Percentiles rank a stretch among this genome's conserved stretches.
Evolutionary conservation across 1,140 invertebrate genomes (phyloP).

Genomic region (Bombus confusus): DNA sequence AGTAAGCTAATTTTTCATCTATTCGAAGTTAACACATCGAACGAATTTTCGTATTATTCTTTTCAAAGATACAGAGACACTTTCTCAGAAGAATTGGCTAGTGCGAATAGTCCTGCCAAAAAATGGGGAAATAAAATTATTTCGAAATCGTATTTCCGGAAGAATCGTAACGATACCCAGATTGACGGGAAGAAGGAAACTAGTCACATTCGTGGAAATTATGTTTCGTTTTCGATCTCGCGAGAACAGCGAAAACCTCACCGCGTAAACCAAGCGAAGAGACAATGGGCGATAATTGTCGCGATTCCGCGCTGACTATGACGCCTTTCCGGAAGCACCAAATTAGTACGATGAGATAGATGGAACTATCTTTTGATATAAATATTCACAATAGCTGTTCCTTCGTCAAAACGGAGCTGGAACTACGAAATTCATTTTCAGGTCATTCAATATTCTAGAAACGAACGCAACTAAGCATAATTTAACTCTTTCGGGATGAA

Average conservation of each 20-base stretch:
- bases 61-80: too few relatives aligned
- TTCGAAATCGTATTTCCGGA: background rate
- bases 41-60: background rate
- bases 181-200: background rate
- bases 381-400: conserved; percentile 61
- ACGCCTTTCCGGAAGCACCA: conserved; percentile 70
- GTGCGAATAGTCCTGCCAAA: too few relatives aligned
- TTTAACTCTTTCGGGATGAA: too few relatives aligned
- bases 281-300: conserved; percentile 55
- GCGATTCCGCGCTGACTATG: conserved; percentile 55
- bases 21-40: too few relatives aligned
- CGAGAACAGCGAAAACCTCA: conserved; percentile 35
- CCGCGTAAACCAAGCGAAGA: conserved; percentile 42
- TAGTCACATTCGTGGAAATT: background rate
- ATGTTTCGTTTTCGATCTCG: background rate
- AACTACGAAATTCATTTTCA: conserved; percentile 25
- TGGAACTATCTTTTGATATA: conserved; percentile 68
- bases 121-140: too few relatives aligned
- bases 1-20: too few relatives aligned
- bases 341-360: conserved; percentile 72
- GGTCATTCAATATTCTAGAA: background rate
- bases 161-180: background rate
- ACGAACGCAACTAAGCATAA: background rate
- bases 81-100: too few relatives aligned
- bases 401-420: conserved; percentile 8